phyloP scores from a whole-genome alignment of 2,113 vertebrate genomes.

The Nothobranchius kuhntae region DNA sequence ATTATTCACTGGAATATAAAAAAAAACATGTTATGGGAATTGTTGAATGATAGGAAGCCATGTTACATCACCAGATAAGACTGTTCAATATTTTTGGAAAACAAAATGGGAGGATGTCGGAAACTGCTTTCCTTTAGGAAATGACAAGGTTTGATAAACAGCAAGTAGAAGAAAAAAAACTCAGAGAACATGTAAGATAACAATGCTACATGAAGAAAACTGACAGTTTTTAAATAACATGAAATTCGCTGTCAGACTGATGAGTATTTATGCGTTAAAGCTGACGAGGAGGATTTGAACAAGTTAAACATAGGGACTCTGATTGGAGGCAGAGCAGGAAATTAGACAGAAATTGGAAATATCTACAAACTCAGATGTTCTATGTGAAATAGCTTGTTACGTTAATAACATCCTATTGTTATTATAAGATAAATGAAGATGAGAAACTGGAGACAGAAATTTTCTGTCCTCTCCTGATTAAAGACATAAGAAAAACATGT shows the following conservation, averaged over 20 bases:
- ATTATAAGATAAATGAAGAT: slow-evolving; percentile 5
- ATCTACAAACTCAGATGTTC: slow-evolving; percentile 1
- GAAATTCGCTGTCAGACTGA: slow-evolving; percentile 35
- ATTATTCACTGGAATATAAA: no score
- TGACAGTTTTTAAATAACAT: slow-evolving; percentile 34
- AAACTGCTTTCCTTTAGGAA: slow-evolving; percentile 48
- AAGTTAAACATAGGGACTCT: background rate
- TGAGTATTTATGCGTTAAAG: slow-evolving; percentile 39
- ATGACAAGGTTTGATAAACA: slow-evolving; percentile 58
- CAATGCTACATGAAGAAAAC: slow-evolving; percentile 22
- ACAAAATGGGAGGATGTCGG: slow-evolving; percentile 54
- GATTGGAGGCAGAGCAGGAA: slow-evolving; percentile 26
- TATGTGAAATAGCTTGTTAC: slow-evolving; percentile 18
- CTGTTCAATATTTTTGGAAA: slow-evolving; percentile 52
- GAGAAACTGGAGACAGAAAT: slow-evolving; percentile 10
- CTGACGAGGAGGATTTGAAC: background rate
- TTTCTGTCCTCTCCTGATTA: background rate
- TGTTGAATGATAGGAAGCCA: slow-evolving; percentile 46
- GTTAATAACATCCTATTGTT: background rate
- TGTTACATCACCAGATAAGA: slow-evolving; percentile 68
- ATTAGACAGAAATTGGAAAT: background rate
- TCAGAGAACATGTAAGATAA: slow-evolving; percentile 47
- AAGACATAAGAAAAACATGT: slow-evolving; percentile 8
- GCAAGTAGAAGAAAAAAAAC: slow-evolving; percentile 23
- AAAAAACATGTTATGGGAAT: slow-evolving; percentile 42